A percentile compares a stretch with the other conserved stretches of the same genome.
These are phyloP conservation scores for Sigmodon hispidus DNA, from an alignment of 2,113 vertebrate genomes.

Conservation along the genomic window DNA sequence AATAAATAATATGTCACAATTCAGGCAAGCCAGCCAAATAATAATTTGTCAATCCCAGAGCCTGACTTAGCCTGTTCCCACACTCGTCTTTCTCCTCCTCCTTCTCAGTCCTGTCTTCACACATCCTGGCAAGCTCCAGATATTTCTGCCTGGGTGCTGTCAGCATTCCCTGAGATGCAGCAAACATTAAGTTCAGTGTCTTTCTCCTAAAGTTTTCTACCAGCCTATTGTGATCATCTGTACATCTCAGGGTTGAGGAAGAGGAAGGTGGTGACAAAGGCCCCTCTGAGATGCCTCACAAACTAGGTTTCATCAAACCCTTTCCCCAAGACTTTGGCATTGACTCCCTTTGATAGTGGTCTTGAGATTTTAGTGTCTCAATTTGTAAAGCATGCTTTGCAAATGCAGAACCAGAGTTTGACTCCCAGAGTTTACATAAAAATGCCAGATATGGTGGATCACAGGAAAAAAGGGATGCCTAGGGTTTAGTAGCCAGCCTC, in stretches of 20 bases:
- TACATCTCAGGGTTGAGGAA: neutral
- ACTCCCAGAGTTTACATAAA: neutral
- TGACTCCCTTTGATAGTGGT: neutral
- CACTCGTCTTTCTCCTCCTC: conserved; percentile 62
- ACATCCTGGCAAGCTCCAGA: conserved; percentile 70
- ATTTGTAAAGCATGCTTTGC: neutral
- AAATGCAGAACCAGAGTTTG: neutral
- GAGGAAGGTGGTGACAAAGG: neutral
- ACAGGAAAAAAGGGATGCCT: no score
- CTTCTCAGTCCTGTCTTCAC: conserved; percentile 70
- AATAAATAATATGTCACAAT: conserved; percentile 78
- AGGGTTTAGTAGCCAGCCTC: neutral
- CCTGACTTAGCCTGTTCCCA: conserved; percentile 64
- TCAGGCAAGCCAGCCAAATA: conserved; percentile 72
- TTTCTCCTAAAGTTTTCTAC: conserved; percentile 34
- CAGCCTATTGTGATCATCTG: neutral
- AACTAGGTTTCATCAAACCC: neutral
- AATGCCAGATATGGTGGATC: neutral
- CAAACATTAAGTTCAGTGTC: conserved; percentile 20
- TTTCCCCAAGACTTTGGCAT: no score
- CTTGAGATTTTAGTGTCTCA: neutral
- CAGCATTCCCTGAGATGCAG: conserved; percentile 42
- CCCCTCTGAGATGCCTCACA: neutral
- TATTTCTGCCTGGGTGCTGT: conserved; percentile 71
- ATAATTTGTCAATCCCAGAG: conserved; percentile 62